Percentiles rank a stretch among this genome's conserved stretches.
phyloP scores from a whole-genome alignment of 2,888 invertebrate species.

The Drosophila fungiperda region DNA sequence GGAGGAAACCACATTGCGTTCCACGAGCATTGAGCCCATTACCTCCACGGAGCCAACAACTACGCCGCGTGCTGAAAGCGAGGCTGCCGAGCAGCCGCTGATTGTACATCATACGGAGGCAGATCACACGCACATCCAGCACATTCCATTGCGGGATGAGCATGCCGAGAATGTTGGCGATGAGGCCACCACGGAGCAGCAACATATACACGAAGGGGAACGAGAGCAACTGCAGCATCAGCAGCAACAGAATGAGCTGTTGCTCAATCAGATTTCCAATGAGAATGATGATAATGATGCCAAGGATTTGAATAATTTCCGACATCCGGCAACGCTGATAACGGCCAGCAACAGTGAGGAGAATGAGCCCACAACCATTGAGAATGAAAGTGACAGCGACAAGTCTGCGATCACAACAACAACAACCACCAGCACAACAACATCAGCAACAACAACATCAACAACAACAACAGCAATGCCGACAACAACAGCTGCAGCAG shows the following conservation, averaged over 20 bases:
- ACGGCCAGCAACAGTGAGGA: slow-evolving; percentile 82
- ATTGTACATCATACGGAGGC: slow-evolving; percentile 43
- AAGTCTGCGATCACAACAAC: slow-evolving; percentile 34
- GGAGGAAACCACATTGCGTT: slow-evolving; percentile 56
- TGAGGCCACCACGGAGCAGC: slow-evolving; percentile 64
- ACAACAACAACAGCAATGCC: slow-evolving; percentile 32
- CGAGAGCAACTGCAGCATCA: slow-evolving; percentile 37
- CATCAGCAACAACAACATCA: slow-evolving; percentile 38
- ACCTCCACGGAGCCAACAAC: slow-evolving; percentile 82
- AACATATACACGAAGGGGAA: slow-evolving; percentile 47
- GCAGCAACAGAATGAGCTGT: slow-evolving; percentile 65
- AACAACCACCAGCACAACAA: slow-evolving; percentile 25
- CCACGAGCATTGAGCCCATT: slow-evolving; percentile 82
- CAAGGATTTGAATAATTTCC: slow-evolving; percentile 82
- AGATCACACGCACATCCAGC: slow-evolving; percentile 66
- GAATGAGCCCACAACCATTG: slow-evolving; percentile 44
- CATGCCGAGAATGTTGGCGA: slow-evolving; percentile 60
- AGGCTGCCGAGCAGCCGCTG: slow-evolving; percentile 31
- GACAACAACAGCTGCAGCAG: slow-evolving; percentile 40
- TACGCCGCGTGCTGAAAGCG: slow-evolving; percentile 70
- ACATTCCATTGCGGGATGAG: slow-evolving; percentile 67
- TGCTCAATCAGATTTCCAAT: slow-evolving; percentile 78
- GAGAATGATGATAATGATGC: slow-evolving; percentile 78
- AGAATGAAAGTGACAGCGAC: slow-evolving; percentile 70
- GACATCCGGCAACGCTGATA: slow-evolving; percentile 82